Percentiles rank a stretch among this genome's conserved stretches.
Evolutionary conservation across 2,888 invertebrate species (phyloP).

Genomic region (Lepidocyrtinus sp.): DNA sequence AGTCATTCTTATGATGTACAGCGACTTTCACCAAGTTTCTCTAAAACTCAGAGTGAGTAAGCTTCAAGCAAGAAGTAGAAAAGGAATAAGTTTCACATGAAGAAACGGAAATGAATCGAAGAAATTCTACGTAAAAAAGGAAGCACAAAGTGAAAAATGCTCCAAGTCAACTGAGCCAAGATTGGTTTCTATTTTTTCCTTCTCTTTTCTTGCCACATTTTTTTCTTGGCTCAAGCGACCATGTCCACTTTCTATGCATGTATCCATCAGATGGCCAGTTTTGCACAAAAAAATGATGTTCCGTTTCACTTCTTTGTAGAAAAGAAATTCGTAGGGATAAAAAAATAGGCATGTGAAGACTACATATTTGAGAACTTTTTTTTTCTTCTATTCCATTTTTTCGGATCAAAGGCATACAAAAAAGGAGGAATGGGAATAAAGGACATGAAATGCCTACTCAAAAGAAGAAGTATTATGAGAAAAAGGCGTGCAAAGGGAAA

Average conservation of each 20-base stretch:
- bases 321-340: neutral
- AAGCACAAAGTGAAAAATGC: conserved; percentile 53
- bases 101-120: conserved; percentile 53
- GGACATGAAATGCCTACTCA: conserved; percentile 15
- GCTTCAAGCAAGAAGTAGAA: neutral
- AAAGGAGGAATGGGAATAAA: conserved; percentile 30
- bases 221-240: conserved; percentile 19
- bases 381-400: conserved; percentile 29
- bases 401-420: conserved; percentile 42
- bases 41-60: neutral
- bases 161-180: conserved; percentile 44
- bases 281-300: neutral
- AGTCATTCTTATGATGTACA: neutral
- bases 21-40: neutral
- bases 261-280: conserved; percentile 7
- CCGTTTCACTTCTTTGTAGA: neutral
- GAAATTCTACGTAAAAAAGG: conserved; percentile 33
- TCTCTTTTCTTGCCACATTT: conserved; percentile 14
- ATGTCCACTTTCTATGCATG: conserved; percentile 33
- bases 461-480: neutral
- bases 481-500: conserved; percentile 21
- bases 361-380: conserved; percentile 2
- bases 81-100: neutral
- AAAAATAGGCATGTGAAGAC: neutral
- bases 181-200: conserved; percentile 44